Evolutionary conservation across 1,140 invertebrate species (phyloP).

Genomic region (Leptestheria dahalacensis): DNA sequence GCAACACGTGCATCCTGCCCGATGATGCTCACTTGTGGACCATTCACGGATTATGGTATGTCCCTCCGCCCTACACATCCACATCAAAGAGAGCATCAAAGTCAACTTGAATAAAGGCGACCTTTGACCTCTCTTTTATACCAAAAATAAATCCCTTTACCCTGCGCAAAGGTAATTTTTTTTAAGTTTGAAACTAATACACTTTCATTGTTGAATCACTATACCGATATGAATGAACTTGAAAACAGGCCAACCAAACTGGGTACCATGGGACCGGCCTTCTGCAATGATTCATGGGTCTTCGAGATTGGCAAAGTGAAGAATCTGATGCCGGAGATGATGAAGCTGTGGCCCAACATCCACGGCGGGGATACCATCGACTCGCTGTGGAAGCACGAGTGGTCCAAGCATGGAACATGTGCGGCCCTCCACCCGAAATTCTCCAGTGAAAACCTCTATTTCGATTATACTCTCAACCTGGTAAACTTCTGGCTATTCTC

Average conservation of each 20-base stretch:
- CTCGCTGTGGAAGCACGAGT: slow-evolving; percentile 65
- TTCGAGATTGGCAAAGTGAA: slow-evolving; percentile 42
- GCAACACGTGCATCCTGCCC: slow-evolving; percentile 46
- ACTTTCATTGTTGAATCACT: too few relatives aligned
- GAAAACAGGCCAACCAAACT: slow-evolving; percentile 45
- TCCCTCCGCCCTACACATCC: too few relatives aligned
- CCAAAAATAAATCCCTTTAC: not conserved
- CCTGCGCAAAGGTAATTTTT: too few relatives aligned
- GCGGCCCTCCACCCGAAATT: slow-evolving; percentile 42
- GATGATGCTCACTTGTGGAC: slow-evolving; percentile 46
- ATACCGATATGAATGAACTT: not conserved
- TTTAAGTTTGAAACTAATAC: too few relatives aligned
- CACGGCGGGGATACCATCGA: slow-evolving; percentile 39
- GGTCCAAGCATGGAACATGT: slow-evolving; percentile 72
- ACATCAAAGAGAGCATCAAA: too few relatives aligned
- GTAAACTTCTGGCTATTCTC: not conserved
- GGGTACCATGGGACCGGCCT: slow-evolving; percentile 44
- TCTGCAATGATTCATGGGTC: slow-evolving; percentile 45
- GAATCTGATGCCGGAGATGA: slow-evolving; percentile 41
- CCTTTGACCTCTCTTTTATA: not conserved
- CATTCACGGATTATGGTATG: slow-evolving; percentile 58
- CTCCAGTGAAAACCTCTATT: slow-evolving; percentile 54
- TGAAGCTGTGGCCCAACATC: slow-evolving; percentile 55
- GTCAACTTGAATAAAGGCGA: slow-evolving; percentile 4
- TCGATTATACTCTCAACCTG: slow-evolving; percentile 46